These are phyloP conservation scores for Florisuga fusca DNA, from an alignment of 2,797 vertebrate species.

Conservation along the genomic window DNA sequence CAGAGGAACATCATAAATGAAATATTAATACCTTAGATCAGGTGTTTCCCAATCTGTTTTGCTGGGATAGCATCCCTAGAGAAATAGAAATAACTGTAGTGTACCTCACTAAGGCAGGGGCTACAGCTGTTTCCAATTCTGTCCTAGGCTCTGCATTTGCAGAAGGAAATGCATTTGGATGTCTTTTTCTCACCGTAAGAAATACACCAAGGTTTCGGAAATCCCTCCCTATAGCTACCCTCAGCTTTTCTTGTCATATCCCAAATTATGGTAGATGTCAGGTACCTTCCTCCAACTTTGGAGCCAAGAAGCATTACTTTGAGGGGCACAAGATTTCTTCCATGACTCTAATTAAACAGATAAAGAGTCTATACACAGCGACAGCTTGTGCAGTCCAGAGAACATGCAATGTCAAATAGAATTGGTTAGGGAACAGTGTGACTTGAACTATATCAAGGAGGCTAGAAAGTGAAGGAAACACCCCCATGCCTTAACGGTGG, in stretches of 20 bases:
- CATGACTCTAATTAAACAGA: background rate
- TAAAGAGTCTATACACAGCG: background rate
- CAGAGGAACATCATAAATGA: background rate
- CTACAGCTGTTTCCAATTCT: background rate
- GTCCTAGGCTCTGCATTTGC: background rate
- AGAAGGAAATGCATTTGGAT: background rate
- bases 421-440: background rate
- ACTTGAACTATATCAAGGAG: background rate
- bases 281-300: background rate
- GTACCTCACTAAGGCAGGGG: background rate
- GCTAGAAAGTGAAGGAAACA: background rate
- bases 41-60: background rate
- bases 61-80: background rate
- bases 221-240: background rate
- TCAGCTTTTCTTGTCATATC: background rate
- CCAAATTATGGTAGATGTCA: background rate
- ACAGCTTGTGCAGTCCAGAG: background rate
- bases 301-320: background rate
- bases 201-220: background rate
- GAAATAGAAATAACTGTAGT: background rate
- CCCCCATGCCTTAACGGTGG: background rate
- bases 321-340: background rate
- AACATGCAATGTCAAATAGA: background rate
- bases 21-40: background rate
- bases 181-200: background rate